Evolutionary conservation across 2,888 invertebrate species (phyloP).

Genomic region (Charanyca ferruginea): DNA sequence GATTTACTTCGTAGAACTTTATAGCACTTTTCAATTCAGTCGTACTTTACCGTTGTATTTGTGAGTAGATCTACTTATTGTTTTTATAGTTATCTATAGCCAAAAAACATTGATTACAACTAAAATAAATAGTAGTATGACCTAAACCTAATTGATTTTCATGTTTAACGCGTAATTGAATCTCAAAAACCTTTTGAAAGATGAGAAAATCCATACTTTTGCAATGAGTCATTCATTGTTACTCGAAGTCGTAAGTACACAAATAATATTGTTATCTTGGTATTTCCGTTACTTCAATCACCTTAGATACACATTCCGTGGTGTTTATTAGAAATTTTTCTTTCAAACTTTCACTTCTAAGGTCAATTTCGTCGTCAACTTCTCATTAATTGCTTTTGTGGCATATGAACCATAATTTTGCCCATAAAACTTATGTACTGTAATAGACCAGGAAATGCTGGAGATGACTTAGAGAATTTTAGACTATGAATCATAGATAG

Average conservation of each 20-base stretch:
- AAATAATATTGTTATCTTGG: constrained; percentile 27
- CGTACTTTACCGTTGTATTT: constrained; percentile 43
- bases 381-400: not conserved
- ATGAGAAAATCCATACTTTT: constrained; percentile 39
- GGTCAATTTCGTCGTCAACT: not conserved
- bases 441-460: too few relatives aligned
- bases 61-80: constrained; percentile 1
- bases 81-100: constrained; percentile 16
- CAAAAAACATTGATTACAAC: not conserved
- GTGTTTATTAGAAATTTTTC: not conserved
- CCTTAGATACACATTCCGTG: not conserved
- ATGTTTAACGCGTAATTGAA: not conserved
- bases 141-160: not conserved
- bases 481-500: too few relatives aligned
- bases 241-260: constrained; percentile 27
- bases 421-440: too few relatives aligned
- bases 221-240: constrained; percentile 50
- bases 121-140: not conserved
- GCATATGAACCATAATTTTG: not conserved
- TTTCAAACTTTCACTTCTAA: constrained; percentile 10
- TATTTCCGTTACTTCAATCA: constrained; percentile 30
- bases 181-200: not conserved
- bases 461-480: too few relatives aligned
- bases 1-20: not conserved
- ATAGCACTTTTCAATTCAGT: constrained; percentile 1